These are phyloP conservation scores for Periophthalmus modestus DNA, from an alignment of 2,113 vertebrate species.

Conservation along the genomic window DNA sequence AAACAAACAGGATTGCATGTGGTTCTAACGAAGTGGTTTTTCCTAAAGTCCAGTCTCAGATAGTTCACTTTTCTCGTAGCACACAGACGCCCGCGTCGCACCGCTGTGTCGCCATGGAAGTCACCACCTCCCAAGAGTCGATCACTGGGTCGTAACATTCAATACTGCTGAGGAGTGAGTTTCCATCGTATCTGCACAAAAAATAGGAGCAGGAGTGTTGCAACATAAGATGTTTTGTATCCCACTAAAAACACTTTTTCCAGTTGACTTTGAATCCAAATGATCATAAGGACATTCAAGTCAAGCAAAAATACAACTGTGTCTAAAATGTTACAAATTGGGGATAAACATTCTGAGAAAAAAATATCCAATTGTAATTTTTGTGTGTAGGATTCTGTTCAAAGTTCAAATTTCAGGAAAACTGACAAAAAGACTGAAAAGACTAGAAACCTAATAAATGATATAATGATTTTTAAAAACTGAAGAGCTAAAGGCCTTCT, in stretches of 20 bases:
- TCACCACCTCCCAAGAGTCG: conserved; percentile 98
- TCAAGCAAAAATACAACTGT: too few relatives aligned
- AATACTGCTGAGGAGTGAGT: conserved; percentile 96
- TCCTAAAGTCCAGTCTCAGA: conserved; percentile 43
- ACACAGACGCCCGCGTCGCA: conserved; percentile 98
- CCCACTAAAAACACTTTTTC: too few relatives aligned
- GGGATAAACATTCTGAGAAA: too few relatives aligned
- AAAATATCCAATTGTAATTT: too few relatives aligned
- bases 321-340: too few relatives aligned
- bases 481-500: conserved; percentile 33
- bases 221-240: not conserved
- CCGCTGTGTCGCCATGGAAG: conserved; percentile 97
- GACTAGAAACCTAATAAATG: too few relatives aligned
- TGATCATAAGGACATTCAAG: too few relatives aligned
- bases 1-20: conserved; percentile 42
- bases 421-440: too few relatives aligned
- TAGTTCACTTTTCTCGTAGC: conserved; percentile 91
- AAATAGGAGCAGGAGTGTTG: not conserved
- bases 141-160: conserved; percentile 98
- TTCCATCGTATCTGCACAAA: conserved; percentile 89
- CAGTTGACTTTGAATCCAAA: too few relatives aligned
- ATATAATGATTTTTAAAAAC: not conserved
- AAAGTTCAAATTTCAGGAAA: too few relatives aligned
- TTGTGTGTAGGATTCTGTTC: too few relatives aligned
- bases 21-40: conserved; percentile 42